Percentiles rank a stretch among this genome's conserved stretches.
Conservation (phyloP, 2,113 vertebrate species). For the Numida meleagris region DNA sequence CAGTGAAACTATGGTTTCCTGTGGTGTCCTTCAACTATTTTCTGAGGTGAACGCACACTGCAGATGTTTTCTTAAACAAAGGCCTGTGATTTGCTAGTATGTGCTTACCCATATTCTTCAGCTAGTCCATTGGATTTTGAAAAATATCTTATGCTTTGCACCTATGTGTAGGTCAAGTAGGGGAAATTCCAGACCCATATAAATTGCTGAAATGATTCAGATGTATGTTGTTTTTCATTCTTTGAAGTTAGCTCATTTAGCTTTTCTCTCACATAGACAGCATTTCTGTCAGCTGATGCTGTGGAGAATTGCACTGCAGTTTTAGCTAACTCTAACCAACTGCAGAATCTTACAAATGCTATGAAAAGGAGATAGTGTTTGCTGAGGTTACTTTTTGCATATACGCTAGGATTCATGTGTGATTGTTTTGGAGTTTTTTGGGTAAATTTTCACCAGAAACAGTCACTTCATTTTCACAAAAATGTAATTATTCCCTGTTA, state of each 20-base stretch:
- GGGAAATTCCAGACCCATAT: neutral
- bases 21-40: neutral
- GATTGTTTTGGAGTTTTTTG: neutral
- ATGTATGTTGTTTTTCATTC: neutral
- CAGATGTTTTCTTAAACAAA: neutral
- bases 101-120: neutral
- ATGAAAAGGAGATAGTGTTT: neutral
- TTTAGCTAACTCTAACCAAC: neutral
- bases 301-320: neutral
- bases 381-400: neutral
- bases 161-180: neutral
- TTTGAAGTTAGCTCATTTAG: neutral
- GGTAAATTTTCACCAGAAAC: neutral
- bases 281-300: neutral
- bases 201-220: neutral
- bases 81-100: neutral
- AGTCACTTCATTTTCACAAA: neutral
- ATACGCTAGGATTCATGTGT: neutral
- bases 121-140: neutral
- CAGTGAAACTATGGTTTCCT: neutral
- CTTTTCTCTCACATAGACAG: neutral
- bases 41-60: accelerated
- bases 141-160: neutral
- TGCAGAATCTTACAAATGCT: neutral
- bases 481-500: neutral